Conservation (phyloP, 2,113 vertebrate genomes). For the Capreolus pygargus region DNA sequence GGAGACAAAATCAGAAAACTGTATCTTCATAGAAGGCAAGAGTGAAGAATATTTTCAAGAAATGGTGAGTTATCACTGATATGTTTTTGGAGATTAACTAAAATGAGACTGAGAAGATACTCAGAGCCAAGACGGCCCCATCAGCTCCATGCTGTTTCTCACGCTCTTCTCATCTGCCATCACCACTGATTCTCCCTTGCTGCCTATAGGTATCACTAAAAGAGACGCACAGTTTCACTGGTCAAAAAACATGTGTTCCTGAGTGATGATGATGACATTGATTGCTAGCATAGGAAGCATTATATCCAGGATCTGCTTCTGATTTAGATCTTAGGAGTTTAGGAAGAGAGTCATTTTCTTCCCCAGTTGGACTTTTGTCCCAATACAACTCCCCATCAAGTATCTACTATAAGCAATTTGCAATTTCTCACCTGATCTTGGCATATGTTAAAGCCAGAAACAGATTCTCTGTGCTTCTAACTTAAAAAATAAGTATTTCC, state of each 20-base stretch:
- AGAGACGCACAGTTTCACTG: not conserved
- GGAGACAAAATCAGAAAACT: not conserved
- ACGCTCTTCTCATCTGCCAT: not conserved
- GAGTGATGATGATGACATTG: not conserved
- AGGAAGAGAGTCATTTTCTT: not conserved
- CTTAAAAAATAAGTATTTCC: not conserved
- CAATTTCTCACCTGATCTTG: slow-evolving; percentile 27
- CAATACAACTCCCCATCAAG: not conserved
- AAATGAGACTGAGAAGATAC: not conserved
- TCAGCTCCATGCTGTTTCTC: not conserved
- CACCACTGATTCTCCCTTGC: not conserved
- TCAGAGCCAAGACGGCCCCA: not conserved
- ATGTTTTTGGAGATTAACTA: not conserved
- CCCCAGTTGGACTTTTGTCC: not conserved
- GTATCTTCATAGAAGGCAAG: not conserved
- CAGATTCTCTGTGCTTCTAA: not conserved
- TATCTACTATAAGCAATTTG: not conserved
- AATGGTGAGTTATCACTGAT: not conserved
- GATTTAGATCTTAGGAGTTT: not conserved
- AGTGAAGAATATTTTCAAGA: not conserved
- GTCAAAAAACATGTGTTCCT: not conserved
- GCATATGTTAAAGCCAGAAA: slow-evolving; percentile 26
- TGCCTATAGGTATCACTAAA: not conserved
- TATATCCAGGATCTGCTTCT: not conserved
- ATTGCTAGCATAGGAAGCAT: not conserved